Conservation (phyloP, 2,797 vertebrate species). For the Adrianichthys oophorus region DNA sequence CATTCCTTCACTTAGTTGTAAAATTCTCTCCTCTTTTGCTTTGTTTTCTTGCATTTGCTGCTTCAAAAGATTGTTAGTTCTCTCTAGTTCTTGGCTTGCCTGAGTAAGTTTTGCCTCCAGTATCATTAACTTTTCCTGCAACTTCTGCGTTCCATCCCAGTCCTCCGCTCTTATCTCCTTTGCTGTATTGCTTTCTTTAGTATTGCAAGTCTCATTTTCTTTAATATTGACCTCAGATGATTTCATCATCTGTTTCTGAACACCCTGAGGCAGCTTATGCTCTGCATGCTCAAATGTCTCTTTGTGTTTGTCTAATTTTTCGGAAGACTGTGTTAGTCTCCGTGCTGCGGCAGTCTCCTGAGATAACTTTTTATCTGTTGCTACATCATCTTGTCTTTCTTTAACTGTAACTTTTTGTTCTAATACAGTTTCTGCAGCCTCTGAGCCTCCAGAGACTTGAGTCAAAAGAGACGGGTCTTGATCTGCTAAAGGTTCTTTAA, state of each 20-base stretch:
- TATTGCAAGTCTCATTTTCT: slow-evolving; percentile 33
- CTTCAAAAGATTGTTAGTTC: slow-evolving; percentile 76
- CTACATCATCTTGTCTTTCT: slow-evolving; percentile 28
- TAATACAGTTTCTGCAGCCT: slow-evolving; percentile 21
- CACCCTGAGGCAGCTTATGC: slow-evolving; percentile 37
- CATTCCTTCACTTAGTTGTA: slow-evolving; percentile 80
- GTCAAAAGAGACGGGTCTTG: slow-evolving; percentile 47
- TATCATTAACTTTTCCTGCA: slow-evolving; percentile 80
- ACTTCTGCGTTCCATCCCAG: slow-evolving; percentile 40
- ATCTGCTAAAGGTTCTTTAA: slow-evolving; percentile 43
- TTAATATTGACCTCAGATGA: slow-evolving; percentile 31
- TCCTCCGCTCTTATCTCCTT: slow-evolving; percentile 28
- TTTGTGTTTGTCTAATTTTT: slow-evolving; percentile 55
- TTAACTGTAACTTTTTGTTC: slow-evolving; percentile 29
- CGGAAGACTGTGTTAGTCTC: slow-evolving; percentile 35
- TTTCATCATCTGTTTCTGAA: slow-evolving; percentile 41
- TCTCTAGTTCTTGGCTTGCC: slow-evolving; percentile 83
- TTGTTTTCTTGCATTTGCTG: slow-evolving; percentile 84
- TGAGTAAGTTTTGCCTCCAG: slow-evolving; percentile 83
- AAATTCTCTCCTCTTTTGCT: slow-evolving; percentile 83
- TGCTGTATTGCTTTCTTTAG: slow-evolving; percentile 22
- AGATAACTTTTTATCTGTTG: slow-evolving; percentile 27
- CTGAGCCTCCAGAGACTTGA: slow-evolving; percentile 41
- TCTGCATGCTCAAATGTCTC: slow-evolving; percentile 43
- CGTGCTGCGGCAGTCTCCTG: slow-evolving; percentile 25